Conservation (phyloP, 2,888 invertebrate species). For the Drepana falcataria region DNA sequence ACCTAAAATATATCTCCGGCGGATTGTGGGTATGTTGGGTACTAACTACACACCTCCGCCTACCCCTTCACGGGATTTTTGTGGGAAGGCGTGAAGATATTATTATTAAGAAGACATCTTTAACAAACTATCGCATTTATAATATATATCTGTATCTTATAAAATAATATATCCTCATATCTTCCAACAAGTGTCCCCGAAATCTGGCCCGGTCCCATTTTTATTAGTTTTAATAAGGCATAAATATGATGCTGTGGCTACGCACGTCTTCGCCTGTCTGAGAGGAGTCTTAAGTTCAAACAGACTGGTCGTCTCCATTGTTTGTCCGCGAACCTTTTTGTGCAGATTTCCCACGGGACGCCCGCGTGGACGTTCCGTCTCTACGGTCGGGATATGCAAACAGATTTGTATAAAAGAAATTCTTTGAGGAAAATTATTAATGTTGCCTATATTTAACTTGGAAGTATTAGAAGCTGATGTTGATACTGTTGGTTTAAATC, state of each 20-base stretch:
- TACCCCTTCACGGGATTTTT: no score
- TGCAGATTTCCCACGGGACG: conserved; percentile 66
- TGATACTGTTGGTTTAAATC: neutral
- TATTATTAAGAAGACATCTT: no score
- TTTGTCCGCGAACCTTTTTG: conserved; percentile 65
- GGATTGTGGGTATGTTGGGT: no score
- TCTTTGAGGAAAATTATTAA: conserved; percentile 31
- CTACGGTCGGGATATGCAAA: conserved; percentile 51
- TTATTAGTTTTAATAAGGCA: no score
- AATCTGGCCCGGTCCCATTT: no score
- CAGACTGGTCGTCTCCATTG: conserved; percentile 46
- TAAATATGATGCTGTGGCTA: neutral
- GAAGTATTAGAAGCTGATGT: conserved; percentile 4
- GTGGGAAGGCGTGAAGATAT: no score
- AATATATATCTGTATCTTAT: no score
- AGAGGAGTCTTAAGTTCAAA: conserved; percentile 37
- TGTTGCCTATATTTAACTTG: conserved; percentile 13
- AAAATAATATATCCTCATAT: no score
- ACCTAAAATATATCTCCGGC: no score
- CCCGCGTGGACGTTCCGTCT: conserved; percentile 45
- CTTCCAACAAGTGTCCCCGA: no score
- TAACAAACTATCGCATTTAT: no score
- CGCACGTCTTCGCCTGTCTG: conserved; percentile 8
- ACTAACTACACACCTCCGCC: no score
- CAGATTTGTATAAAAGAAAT: conserved; percentile 48